phyloP scores from a whole-genome alignment of 2,113 vertebrate genomes.

The Plestiodon gilberti region DNA sequence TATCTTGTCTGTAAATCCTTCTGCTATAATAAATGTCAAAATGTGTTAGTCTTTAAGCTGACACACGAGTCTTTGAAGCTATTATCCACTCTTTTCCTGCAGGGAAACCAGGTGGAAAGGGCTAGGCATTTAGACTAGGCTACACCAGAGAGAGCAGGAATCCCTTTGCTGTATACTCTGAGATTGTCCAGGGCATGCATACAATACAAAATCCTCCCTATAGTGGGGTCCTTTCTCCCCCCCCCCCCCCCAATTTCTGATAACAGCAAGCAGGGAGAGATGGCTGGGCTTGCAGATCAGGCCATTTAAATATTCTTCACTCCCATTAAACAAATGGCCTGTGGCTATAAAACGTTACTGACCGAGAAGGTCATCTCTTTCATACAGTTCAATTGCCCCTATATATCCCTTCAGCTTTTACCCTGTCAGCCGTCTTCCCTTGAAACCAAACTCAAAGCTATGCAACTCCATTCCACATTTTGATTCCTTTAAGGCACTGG shows the following conservation, averaged over 20 bases:
- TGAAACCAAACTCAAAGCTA: neutral
- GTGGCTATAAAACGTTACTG: neutral
- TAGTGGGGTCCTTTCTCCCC: too few species aligned
- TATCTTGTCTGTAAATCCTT: too few species aligned
- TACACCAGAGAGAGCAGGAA: too few species aligned
- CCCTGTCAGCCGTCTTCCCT: neutral
- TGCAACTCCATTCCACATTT: accelerated
- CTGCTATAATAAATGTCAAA: too few species aligned
- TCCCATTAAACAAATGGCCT: neutral
- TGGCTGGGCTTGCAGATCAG: neutral
- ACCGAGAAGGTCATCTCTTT: neutral
- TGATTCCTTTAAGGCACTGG: neutral
- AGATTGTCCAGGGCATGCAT: neutral
- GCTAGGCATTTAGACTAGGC: neutral
- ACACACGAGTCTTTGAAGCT: too few species aligned
- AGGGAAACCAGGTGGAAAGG: neutral
- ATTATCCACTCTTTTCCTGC: neutral
- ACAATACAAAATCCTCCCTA: neutral
- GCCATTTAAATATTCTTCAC: neutral
- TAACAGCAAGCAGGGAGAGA: neutral
- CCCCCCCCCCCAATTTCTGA: neutral
- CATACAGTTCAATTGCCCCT: neutral
- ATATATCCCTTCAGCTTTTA: neutral
- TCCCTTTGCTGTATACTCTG: neutral
- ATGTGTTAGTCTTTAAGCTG: too few species aligned